Conservation (phyloP, 2,888 invertebrate genomes). For the Tenthredo mesomela region DNA sequence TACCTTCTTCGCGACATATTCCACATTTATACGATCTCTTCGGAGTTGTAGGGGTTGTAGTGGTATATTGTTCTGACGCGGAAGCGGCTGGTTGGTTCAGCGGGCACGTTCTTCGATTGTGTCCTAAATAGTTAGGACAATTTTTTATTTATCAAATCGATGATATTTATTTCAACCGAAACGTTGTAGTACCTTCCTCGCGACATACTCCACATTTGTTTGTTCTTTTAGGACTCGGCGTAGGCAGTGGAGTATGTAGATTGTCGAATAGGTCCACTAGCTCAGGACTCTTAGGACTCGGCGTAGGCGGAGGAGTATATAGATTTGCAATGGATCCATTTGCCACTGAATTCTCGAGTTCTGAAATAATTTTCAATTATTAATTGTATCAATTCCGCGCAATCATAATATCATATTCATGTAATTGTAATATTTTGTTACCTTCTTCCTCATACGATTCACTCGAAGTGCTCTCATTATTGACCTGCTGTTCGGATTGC, state of each 20-base stretch:
- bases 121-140: not conserved
- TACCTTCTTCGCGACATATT: conserved; percentile 8
- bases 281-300: too few relatives aligned
- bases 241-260: not conserved
- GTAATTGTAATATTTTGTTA: not conserved
- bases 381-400: not conserved
- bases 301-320: not conserved
- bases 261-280: not conserved
- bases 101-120: not conserved
- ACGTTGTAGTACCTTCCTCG: not conserved
- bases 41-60: not conserved
- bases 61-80: not conserved
- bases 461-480: not conserved
- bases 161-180: not conserved
- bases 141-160: not conserved
- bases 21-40: conserved; percentile 32
- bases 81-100: not conserved
- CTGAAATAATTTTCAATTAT: not conserved
- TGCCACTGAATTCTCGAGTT: not conserved
- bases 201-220: not conserved
- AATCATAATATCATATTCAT: not conserved
- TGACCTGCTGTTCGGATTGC: not conserved
- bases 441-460: not conserved
- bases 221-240: not conserved
- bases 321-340: not conserved